Evolutionary conservation across 1,140 invertebrate genomes (phyloP), one percentile per base, ranked within the genome.

Genomic region (Hyphantria cunea): DNA sequence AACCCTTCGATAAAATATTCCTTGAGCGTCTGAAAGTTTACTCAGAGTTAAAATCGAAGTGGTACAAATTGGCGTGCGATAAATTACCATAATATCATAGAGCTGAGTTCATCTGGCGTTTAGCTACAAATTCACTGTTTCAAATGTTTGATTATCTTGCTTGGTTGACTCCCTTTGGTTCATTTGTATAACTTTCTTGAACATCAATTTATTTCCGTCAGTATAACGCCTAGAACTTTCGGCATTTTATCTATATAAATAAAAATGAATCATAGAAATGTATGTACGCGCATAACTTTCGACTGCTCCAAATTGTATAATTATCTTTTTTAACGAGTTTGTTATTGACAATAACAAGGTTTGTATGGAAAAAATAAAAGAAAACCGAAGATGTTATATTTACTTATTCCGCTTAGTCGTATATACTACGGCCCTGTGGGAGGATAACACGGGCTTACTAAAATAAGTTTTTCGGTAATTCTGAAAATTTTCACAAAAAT

Each of bases 21-120:
- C 50, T 34, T 17, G 34, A 65, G 62, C 60, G 68, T 60, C 56
- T 68, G 52, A 73, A 78, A 74, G 63, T 80, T 73, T 73, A 51
- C 64, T 68, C 62, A n/a, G 60, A 78, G 69, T 72, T 76, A 59
- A 63, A 74, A 71, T 76, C 68, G 70, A 76, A 67, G 71, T 75
- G 64, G 63, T 58, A 62, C 70, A 73, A 82, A 80, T 76, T 82
- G 69, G 72, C 69, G 65, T 72, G 71, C 66, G 68, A 82, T 82
- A 80, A 82, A 79, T 82, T 82, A 78, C 73, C 73, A 76, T 79
- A 82, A 79, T 73, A 79, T 74, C 66, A 62, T 61, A 73, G 70
- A 76, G 65, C 68, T 64, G 68, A 77, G 74, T 82, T 82, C 79
- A 82, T 82, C 79, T 79, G 71, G 66, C 73, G 75, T 72, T 82